Evolutionary conservation across 1,140 invertebrate species (phyloP), one percentile per base, ranked within the genome.

Genomic region (Epicauta chinensis): DNA sequence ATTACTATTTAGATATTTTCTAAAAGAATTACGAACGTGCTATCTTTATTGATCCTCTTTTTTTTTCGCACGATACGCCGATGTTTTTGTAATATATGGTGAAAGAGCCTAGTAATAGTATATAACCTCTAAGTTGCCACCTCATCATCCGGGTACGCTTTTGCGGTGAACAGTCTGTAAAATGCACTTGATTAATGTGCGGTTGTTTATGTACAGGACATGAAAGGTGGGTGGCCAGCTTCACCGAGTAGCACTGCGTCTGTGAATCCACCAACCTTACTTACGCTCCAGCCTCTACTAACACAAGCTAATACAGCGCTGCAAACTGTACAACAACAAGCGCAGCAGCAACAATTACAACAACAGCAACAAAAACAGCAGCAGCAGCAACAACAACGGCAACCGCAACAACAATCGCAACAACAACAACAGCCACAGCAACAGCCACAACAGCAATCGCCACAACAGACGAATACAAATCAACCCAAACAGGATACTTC

Each of bases 151-250:
- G 23, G 41, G 53, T 48, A 40, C 48, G 54, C 56, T 59, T 62
- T 60, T 62, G 58, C 48, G 61, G 58, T 50, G 49, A 47, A 50
- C 48, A 49, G 46, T 51, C 60, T 53, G 53, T 55, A 44, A 54
- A 64, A 59, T 63, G 58, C 62, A 64, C 51, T 64, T 66, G 61
- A 66, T 66, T 64, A 66, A 66, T 66, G 61, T 58, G 53, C 55
- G 55, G 55, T 53, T 57, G 58, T 66, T 23, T 65, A 52, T 65
- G 65, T 66, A 51, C 64, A 68, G 66, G 66, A 68, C 61, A 66
- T 68, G 63, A 68, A 68, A 60, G 63, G 64, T 60, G 64, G 64
- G 37, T 68, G 66, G 66, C 54, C 64, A 48, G 48, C 63, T 17
- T 64, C 66, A 40, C 58, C 62, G 30, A 62, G 61, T 49, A 65